Evolutionary conservation across 1,140 invertebrate genomes (phyloP).

Genomic region (Aporrectodea caliginosa): DNA sequence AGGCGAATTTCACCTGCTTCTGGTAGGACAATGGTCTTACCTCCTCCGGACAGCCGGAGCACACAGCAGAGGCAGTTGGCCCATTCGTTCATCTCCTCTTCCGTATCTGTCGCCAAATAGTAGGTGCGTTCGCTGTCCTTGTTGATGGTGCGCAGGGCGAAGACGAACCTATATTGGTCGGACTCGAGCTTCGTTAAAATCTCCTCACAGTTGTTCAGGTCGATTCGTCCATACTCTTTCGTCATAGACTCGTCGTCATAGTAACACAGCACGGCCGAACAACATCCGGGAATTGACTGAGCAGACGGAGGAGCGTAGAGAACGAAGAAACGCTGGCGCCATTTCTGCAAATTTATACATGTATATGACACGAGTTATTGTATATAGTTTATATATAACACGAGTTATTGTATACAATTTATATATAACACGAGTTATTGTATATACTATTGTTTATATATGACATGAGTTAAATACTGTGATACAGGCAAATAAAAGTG

Average conservation of each 20-base stretch:
- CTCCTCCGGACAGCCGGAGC: slow-evolving; percentile 17
- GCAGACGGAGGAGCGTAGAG: slow-evolving; percentile 18
- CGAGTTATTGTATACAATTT: too few relatives aligned
- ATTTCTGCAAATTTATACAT: slow-evolving; percentile 31
- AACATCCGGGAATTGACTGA: slow-evolving; percentile 18
- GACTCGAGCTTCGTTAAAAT: slow-evolving; percentile 24
- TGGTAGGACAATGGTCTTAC: too few relatives aligned
- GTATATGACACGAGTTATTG: too few relatives aligned
- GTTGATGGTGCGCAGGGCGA: slow-evolving; percentile 19
- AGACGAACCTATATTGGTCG: slow-evolving; percentile 17
- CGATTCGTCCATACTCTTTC: slow-evolving; percentile 21
- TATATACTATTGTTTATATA: too few relatives aligned
- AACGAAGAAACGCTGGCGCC: slow-evolving; percentile 31
- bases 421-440: too few relatives aligned
- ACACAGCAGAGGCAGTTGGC: slow-evolving; percentile 27
- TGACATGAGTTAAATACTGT: too few relatives aligned
- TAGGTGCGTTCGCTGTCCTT: slow-evolving; percentile 23
- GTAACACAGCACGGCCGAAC: slow-evolving; percentile 27
- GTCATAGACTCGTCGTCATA: slow-evolving; percentile 14
- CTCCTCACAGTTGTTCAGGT: slow-evolving; percentile 30
- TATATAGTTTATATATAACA: too few relatives aligned
- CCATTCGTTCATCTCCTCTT: slow-evolving; percentile 28
- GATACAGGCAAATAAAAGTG: too few relatives aligned
- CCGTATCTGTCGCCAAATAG: slow-evolving; percentile 18
- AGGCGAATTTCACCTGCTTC: too few relatives aligned